Base-by-base conservation (phyloP, 2,113 vertebrate genomes). In the Colistium nudipinnis region DNA sequence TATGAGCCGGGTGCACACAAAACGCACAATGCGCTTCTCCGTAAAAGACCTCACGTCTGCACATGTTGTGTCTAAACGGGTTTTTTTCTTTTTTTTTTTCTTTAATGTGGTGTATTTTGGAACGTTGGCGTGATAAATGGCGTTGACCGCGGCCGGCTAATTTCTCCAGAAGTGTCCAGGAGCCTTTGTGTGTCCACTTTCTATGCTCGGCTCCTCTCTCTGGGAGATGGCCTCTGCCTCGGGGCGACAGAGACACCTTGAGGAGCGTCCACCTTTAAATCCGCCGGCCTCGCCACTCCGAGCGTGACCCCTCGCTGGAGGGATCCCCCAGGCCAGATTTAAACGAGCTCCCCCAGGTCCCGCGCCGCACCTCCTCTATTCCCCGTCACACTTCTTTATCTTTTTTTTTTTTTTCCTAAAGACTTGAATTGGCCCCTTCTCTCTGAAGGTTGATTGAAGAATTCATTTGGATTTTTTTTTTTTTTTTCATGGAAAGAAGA, bases 321-420 rank as follows among this genome's bases (percentile, higher is more conserved):
- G 92, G 91, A 89, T 91, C 92, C 93, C 91, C 82, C 86, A 91
- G 93, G 93, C 93, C 56, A 94, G 91, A 91, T 94, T 94, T 94
- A 93, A 94, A 94, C 90, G 92, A 94, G 93, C 91, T 94, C 92
- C 92, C 93, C 75, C 84, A 92, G 92, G 92, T 92, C 89, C n/a
- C n/a, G n/a, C 68, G 69, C 73, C 12, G 72, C 49, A 53, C 60
- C 70, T 77, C 70, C 72, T 88, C 81, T 74, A 33, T 80, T 77
- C 70, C 67, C 84, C 74, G 82, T 79, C 74, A 60, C 78, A 6
- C 78, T 78, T 80, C 73, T 80, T n/a, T n/a, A n/a, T n/a, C n/a
- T n/a, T n/a, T n/a, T n/a, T n/a, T n/a, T n/a, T n/a, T n/a, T n/a
- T n/a, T n/a, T n/a, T n/a, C n/a, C n/a, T 51, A 55, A 77, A 87